phyloP scores from a whole-genome alignment of 2,797 vertebrate genomes.

The Remorina albescens region DNA sequence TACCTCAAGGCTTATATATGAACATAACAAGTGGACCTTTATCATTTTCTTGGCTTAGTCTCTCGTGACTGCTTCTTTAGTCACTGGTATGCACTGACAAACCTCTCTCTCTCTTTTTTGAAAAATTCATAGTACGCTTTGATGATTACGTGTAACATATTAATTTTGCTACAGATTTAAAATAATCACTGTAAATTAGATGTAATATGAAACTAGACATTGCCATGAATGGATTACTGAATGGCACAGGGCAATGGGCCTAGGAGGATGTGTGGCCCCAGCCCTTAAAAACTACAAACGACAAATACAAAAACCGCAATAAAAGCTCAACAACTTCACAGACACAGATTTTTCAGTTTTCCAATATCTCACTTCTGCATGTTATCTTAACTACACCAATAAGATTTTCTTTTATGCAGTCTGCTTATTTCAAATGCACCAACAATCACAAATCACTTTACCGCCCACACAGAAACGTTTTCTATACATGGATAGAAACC shows the following conservation, averaged over 20 bases:
- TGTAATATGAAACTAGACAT: constrained; percentile 1
- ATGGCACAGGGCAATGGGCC: not conserved
- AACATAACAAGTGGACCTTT: too few relatives aligned
- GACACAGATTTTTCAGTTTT: not conserved
- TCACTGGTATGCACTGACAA: not conserved
- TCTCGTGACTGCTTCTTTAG: not conserved
- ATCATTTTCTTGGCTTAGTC: not conserved
- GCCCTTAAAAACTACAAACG: too few relatives aligned
- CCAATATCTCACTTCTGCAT: too few relatives aligned
- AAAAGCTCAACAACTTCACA: not conserved
- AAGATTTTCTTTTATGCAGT: too few relatives aligned
- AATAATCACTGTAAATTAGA: not conserved
- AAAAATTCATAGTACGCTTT: not conserved
- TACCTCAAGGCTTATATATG: not conserved
- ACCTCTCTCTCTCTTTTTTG: not conserved
- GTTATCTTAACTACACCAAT: too few relatives aligned
- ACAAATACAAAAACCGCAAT: not conserved
- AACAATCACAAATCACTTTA: too few relatives aligned
- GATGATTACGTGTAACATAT: not conserved
- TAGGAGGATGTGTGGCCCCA: not conserved
- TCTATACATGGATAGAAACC: not conserved
- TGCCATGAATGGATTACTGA: not conserved
- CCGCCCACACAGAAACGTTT: not conserved
- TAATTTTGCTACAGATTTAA: not conserved
- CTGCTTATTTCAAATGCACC: too few relatives aligned